These are phyloP conservation scores for Andrena minutula DNA, from an alignment of 2,888 invertebrate species.

Conservation along the genomic window DNA sequence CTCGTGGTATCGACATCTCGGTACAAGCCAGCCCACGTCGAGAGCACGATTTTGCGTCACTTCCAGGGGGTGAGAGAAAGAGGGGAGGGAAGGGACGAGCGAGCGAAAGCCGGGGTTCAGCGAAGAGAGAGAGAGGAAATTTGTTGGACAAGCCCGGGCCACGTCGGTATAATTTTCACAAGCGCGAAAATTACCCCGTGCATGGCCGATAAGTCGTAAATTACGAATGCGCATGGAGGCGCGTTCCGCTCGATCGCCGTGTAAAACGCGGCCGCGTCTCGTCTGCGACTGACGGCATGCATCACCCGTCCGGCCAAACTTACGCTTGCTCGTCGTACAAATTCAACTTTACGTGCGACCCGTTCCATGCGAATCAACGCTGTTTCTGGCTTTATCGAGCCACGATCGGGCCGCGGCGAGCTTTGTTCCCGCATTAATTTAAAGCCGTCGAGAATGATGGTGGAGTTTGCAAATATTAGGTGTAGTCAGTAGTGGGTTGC, in stretches of 20 bases:
- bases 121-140: conserved; percentile 21
- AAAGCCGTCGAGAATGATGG: not conserved
- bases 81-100: conserved; percentile 12
- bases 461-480: too few relatives aligned
- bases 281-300: conserved; percentile 67
- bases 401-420: not conserved
- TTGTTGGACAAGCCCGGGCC: conserved; percentile 54
- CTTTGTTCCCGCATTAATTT: not conserved
- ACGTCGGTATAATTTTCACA: conserved; percentile 73
- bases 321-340: conserved; percentile 46
- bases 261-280: conserved; percentile 65
- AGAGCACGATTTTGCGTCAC: conserved; percentile 76
- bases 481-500: too few relatives aligned
- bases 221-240: conserved; percentile 68
- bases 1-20: conserved; percentile 80
- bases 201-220: conserved; percentile 76
- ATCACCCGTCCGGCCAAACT: conserved; percentile 56
- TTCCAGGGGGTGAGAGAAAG: conserved; percentile 66
- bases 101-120: conserved; percentile 4
- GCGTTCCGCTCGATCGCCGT: conserved; percentile 51
- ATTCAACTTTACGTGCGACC: conserved; percentile 41
- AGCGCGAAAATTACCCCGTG: conserved; percentile 70
- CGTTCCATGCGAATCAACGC: not conserved
- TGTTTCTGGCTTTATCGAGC: not conserved
- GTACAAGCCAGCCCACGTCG: conserved; percentile 73